Evolutionary conservation across 2,113 vertebrate genomes (phyloP), one percentile per base, ranked within the genome.

Genomic region (Andinoacara biseriatus): DNA sequence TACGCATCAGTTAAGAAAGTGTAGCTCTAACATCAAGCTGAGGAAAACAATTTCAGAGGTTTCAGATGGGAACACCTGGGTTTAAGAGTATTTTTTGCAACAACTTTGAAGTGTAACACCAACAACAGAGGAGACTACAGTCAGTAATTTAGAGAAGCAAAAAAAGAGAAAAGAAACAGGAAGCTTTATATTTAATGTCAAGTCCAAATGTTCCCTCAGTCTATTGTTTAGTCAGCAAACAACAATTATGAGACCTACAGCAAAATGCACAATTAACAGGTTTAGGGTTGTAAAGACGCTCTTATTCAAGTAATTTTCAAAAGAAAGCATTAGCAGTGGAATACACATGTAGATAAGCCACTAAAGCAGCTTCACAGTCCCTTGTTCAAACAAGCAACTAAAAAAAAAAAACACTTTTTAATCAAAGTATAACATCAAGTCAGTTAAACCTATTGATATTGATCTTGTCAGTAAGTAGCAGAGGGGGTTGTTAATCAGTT

Each of bases 1-100:
- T 20, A 69, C 15, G 0, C 10, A 69, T 52, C 0, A 18, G 43
- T 29, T 52, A 7, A 31, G 43, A 20, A 43, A 46, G 17, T 29
- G 49, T 5, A 69, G 22, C 40, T 49, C 63, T 2, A 46, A 49
- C 15, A 69, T 9, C 5, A 49, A 69, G 49, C 29, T 18, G 0
- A 69, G 40, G 15, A 29, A 72, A 31, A 52, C 17, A 3, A 2
- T 29, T 72, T 72, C 17, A 72, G 43, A 52, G 43, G 65, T 69
- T 69, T 69, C 0, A 69, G 43, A 69, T 31, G 31, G 52, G 65
- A 69, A 69, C 65, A 5, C 24, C 29, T 52, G 24, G 17, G 10
- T 26, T 52, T 24, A 26, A 49, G 17, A 72, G 65, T 20, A 10
- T 8, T 46, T 67, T 18, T 22, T 22, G 17, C 5, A 69, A 13